phyloP scores from a whole-genome alignment of 2,797 vertebrate species.

The Smutsia gigantea region DNA sequence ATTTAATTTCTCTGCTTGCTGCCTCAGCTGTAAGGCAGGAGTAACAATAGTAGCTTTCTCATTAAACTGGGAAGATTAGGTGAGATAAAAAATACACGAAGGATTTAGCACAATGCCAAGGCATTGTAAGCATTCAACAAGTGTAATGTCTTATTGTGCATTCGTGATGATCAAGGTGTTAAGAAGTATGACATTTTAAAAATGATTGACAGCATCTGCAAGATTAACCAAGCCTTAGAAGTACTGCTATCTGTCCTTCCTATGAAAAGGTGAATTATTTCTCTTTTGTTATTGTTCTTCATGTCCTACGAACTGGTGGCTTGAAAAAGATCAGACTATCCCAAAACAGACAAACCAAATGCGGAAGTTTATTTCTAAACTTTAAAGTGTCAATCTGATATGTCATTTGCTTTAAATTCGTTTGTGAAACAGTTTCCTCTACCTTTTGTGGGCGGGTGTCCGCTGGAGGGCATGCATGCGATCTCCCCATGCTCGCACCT shows the following conservation, averaged over 20 bases:
- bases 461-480: rapidly evolving
- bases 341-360: background rate
- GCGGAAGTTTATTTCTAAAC: background rate
- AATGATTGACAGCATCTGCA: background rate
- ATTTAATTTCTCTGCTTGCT: background rate
- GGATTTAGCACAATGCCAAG: background rate
- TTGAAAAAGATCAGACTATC: background rate
- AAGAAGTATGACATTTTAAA: background rate
- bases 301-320: background rate
- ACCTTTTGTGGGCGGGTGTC: background rate
- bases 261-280: background rate
- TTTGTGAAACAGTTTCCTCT: background rate
- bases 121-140: background rate
- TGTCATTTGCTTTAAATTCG: background rate
- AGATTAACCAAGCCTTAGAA: background rate
- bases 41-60: background rate
- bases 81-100: background rate
- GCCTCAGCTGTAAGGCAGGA: background rate
- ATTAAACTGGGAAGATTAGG: background rate
- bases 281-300: background rate
- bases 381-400: background rate
- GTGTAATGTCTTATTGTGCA: background rate
- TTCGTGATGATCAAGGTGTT: background rate
- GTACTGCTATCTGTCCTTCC: background rate
- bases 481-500: rapidly evolving